Conservation (phyloP, 2,888 invertebrate genomes). For the Acleris laterana region DNA sequence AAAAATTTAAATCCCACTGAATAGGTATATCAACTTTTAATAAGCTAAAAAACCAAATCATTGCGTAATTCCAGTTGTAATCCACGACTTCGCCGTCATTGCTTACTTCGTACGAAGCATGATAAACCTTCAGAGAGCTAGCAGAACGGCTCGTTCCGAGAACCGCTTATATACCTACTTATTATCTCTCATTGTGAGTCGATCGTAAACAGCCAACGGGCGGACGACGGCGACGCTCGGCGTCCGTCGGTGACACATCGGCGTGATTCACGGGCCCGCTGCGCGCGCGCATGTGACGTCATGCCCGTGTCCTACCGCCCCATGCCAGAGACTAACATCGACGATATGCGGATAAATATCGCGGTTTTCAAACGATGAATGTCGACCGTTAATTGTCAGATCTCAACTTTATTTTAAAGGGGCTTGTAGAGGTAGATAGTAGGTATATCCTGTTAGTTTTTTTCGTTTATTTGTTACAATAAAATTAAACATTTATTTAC, state of each 20-base stretch:
- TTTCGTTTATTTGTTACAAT: too few relatives aligned
- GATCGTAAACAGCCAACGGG: constrained; percentile 56
- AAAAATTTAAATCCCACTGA: too few relatives aligned
- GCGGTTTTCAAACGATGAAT: background rate
- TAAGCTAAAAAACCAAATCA: background rate
- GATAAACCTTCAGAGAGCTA: constrained; percentile 40
- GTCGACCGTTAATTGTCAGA: background rate
- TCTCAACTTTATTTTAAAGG: background rate
- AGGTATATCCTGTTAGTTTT: too few relatives aligned
- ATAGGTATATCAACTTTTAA: too few relatives aligned
- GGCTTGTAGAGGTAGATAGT: too few relatives aligned
- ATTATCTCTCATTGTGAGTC: constrained; percentile 52
- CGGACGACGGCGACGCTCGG: constrained; percentile 44
- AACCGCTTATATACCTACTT: constrained; percentile 46
- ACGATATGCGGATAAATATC: constrained; percentile 39
- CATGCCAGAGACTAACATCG: constrained; percentile 49
- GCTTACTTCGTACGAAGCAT: constrained; percentile 37
- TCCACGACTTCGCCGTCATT: background rate
- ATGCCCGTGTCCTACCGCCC: constrained; percentile 53
- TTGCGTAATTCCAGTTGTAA: constrained; percentile 1
- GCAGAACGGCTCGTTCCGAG: constrained; percentile 55
- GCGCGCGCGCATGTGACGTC: constrained; percentile 75
- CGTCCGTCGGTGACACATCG: constrained; percentile 72
- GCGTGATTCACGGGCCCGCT: constrained; percentile 69
- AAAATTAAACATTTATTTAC: too few relatives aligned